Evolutionary conservation across 2,113 vertebrate species (phyloP), one percentile per base, ranked within the genome.

Genomic region (Chinchilla lanigera): DNA sequence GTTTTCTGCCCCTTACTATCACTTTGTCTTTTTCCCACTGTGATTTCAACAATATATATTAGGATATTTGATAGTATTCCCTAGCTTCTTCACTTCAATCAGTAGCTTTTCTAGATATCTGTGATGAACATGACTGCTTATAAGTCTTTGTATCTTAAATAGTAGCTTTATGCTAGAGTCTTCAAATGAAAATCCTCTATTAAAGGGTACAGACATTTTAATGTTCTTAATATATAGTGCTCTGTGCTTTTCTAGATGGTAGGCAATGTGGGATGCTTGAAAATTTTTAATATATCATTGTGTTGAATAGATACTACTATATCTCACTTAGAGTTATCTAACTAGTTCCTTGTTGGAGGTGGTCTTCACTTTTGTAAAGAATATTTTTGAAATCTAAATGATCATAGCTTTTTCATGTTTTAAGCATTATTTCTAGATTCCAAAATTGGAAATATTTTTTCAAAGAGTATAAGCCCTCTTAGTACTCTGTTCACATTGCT

Each of bases 321-420:
- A 44, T 81, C 17, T 93, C 58, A 89, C 60, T 92, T 83, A 88
- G 22, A 63, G 28, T 71, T 71, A 17, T 28, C n/a, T 94, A 78
- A 88, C 16, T 75, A 3, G 30, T 35, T 67, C 63, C 86, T 63
- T 89, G 13, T 86, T 82, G 65, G 65, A 83, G 35, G 60, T 82
- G 24, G 26, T 50, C 35, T 61, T 90, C 17, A 67, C 26, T 63
- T 60, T 73, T 95, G 14, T 83, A 73, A 90, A 60, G n/a, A 80
- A 93, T 77, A 19, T 83, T 88, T 83, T 81, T 81, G 63, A 92
- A 86, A 93, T 30, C 33, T 75, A 56, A 86, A 77, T 86, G 24
- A 24, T 82, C 41, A 22, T 38, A 83, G n/a, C 35, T 67, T 63
- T 77, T 92, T 75, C 24, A 50, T 96, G 41, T 94, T 96, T 96